These are phyloP conservation scores for Sciurus vulgaris DNA, from an alignment of 2,797 vertebrate genomes.

Conservation along the genomic window DNA sequence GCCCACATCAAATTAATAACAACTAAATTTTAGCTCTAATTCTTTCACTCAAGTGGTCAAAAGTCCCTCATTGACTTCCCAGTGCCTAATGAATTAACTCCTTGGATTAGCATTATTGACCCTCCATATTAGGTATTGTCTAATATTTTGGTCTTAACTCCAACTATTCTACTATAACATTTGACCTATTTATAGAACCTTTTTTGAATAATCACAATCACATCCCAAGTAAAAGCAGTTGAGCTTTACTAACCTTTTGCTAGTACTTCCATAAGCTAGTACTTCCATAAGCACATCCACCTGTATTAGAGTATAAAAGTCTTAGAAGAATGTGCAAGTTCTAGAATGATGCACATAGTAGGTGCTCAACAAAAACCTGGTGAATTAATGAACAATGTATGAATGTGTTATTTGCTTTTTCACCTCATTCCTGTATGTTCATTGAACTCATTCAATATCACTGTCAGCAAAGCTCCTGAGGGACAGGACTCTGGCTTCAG, in stretches of 20 bases:
- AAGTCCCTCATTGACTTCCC: not conserved
- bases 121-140: not conserved
- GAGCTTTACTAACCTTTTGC: not conserved
- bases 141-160: constrained; percentile 32
- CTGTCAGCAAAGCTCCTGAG: not conserved
- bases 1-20: not conserved
- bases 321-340: not conserved
- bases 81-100: not conserved
- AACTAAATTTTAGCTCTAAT: not conserved
- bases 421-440: not conserved
- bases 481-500: not conserved
- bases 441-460: not conserved
- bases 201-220: not conserved
- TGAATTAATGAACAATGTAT: not conserved
- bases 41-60: not conserved
- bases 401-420: constrained; percentile 3
- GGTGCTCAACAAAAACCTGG: not conserved
- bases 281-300: not conserved
- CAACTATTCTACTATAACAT: not conserved
- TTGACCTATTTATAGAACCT: constrained; percentile 17
- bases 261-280: not conserved
- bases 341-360: not conserved
- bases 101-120: not conserved
- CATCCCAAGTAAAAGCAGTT: not conserved
- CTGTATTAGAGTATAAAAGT: not conserved